Evolutionary conservation across 2,888 invertebrate species (phyloP).

Genomic region (Romanomermis culicivorax): DNA sequence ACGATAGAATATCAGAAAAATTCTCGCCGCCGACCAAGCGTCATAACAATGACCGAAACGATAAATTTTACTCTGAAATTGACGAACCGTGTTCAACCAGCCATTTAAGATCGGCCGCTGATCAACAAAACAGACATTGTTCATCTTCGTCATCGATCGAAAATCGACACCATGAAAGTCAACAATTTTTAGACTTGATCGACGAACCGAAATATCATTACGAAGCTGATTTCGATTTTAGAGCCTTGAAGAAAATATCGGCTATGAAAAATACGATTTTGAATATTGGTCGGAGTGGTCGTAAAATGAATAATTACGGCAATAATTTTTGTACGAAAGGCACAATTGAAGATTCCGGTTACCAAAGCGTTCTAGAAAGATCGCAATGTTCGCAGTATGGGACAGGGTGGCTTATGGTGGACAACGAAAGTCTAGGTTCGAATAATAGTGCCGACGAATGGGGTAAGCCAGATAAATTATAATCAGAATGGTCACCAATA

Average conservation of each 20-base stretch:
- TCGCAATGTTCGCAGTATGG: slow-evolving; percentile 12
- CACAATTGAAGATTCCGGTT: slow-evolving; percentile 7
- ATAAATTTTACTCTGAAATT: too few relatives aligned
- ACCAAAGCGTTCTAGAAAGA: slow-evolving; percentile 10
- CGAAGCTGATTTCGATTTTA: slow-evolving; percentile 20
- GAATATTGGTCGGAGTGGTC: too few relatives aligned
- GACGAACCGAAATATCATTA: slow-evolving; percentile 17
- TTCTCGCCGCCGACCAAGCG: not conserved
- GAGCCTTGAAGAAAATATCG: slow-evolving; percentile 3
- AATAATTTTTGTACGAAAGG: not conserved
- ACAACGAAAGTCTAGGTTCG: slow-evolving; percentile 13
- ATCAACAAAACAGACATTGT: not conserved
- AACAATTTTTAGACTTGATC: not conserved
- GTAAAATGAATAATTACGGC: not conserved
- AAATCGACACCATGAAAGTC: not conserved
- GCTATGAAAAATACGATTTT: not conserved
- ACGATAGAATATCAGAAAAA: not conserved
- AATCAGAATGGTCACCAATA: too few relatives aligned
- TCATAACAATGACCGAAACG: too few relatives aligned
- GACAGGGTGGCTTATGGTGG: slow-evolving; percentile 22
- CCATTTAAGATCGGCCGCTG: not conserved
- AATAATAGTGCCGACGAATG: slow-evolving; percentile 7
- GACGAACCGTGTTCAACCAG: too few relatives aligned
- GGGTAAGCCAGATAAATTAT: too few relatives aligned
- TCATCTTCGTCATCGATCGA: not conserved